A percentile compares a stretch with the other conserved stretches of the same genome.
Evolutionary conservation across 2,797 vertebrate species (phyloP).

Genomic region (Allobates femoralis): DNA sequence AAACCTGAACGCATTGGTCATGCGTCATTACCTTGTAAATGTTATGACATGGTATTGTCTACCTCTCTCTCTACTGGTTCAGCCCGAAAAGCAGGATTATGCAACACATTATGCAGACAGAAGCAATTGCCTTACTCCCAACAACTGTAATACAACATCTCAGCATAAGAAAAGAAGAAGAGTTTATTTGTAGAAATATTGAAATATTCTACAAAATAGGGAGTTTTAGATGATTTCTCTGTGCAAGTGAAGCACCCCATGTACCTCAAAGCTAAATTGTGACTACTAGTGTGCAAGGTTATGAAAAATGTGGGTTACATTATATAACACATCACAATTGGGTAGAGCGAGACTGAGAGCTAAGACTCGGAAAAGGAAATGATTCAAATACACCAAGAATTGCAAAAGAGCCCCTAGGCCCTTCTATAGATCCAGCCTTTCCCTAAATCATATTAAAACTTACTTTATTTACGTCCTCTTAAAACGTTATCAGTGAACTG

Average conservation of each 20-base stretch:
- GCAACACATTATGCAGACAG: conserved; percentile 28
- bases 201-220: neutral
- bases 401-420: too few species aligned
- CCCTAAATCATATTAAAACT: too few species aligned
- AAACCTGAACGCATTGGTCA: conserved; percentile 44
- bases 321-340: neutral
- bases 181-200: neutral
- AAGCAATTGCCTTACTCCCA: conserved; percentile 24
- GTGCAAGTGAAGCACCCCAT: neutral
- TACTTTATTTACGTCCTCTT: too few species aligned
- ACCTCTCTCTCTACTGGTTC: conserved; percentile 55
- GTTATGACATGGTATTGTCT: conserved; percentile 52
- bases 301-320: neutral
- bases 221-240: neutral
- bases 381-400: too few species aligned
- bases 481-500: too few species aligned
- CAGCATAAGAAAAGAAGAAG: neutral
- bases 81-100: conserved; percentile 67
- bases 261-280: neutral
- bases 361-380: too few species aligned
- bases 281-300: neutral
- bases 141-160: neutral
- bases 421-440: too few species aligned
- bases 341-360: too few species aligned
- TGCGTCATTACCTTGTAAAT: conserved; percentile 64